Conservation (phyloP, 1,140 invertebrate genomes). For the Drosophila obscura region DNA sequence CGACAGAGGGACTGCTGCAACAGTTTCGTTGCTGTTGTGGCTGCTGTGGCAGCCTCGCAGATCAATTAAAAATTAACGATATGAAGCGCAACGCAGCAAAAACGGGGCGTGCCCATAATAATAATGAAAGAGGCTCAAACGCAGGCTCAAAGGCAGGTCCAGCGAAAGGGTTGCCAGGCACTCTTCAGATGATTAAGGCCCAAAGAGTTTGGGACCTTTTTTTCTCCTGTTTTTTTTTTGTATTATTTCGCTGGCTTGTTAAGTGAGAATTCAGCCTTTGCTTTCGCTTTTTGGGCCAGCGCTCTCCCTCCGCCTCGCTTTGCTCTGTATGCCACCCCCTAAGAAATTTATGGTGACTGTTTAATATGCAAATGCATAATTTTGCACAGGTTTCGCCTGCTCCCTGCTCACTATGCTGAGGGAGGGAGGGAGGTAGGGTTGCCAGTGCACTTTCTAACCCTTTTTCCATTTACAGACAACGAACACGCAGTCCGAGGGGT, state of each 20-base stretch:
- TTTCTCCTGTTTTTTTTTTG: conserved; percentile 17
- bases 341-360: conserved; percentile 63
- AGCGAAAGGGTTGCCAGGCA: conserved; percentile 42
- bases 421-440: conserved; percentile 18
- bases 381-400: conserved; percentile 50
- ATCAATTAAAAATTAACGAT: conserved; percentile 84
- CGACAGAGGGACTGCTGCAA: conserved; percentile 49
- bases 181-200: conserved; percentile 48
- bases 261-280: conserved; percentile 42
- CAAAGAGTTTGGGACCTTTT: conserved; percentile 38
- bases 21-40: conserved; percentile 14
- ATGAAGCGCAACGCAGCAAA: conserved; percentile 75
- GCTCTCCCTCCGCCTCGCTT: neutral
- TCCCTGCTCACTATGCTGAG: conserved; percentile 1
- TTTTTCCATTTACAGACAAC: conserved; percentile 69
- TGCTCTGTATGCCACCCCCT: conserved; percentile 1
- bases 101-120: conserved; percentile 79
- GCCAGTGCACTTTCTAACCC: conserved; percentile 56
- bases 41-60: conserved; percentile 52
- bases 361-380: conserved; percentile 82
- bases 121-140: conserved; percentile 75
- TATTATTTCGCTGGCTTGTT: conserved; percentile 41
- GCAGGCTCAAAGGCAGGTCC: conserved; percentile 24
- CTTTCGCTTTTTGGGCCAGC: conserved; percentile 45
- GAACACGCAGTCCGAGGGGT: conserved; percentile 55